These are phyloP conservation scores for Orientallactaga bullata DNA, from an alignment of 2,113 vertebrate species.

Conservation along the genomic window DNA sequence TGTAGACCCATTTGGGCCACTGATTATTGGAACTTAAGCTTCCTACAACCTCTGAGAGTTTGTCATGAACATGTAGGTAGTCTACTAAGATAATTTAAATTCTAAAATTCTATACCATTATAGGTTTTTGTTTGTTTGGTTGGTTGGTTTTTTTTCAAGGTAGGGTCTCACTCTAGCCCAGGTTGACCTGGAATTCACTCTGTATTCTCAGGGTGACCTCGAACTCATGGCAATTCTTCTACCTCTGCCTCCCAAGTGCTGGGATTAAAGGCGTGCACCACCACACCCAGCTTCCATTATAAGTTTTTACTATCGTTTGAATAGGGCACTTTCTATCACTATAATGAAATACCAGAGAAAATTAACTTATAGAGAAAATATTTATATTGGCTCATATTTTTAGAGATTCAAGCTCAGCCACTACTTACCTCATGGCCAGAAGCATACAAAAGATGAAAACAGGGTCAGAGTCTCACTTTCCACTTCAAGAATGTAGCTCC, in stretches of 20 bases:
- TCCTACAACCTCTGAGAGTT: not conserved
- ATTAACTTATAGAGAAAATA: not conserved
- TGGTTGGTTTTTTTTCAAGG: too few species aligned
- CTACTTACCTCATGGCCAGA: not conserved
- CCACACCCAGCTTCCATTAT: too few species aligned
- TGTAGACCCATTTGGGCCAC: not conserved
- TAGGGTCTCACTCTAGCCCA: too few species aligned
- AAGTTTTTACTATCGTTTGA: not conserved
- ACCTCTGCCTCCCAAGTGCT: too few species aligned
- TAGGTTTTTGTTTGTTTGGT: too few species aligned
- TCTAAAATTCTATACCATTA: not conserved
- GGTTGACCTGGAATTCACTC: too few species aligned
- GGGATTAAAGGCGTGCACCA: too few species aligned
- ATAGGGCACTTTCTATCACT: not conserved
- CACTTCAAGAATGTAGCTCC: too few species aligned
- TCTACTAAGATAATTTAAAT: not conserved
- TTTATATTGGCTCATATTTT: not conserved
- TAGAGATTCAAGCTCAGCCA: not conserved
- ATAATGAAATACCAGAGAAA: not conserved
- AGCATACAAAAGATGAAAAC: too few species aligned
- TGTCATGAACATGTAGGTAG: not conserved
- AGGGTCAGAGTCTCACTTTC: too few species aligned
- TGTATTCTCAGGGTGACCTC: too few species aligned
- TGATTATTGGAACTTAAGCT: not conserved
- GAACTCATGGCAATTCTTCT: too few species aligned